Percentiles rank a stretch among this genome's conserved stretches.
Conservation (phyloP, 2,888 invertebrate genomes). For the Lochmaea crataegi region DNA sequence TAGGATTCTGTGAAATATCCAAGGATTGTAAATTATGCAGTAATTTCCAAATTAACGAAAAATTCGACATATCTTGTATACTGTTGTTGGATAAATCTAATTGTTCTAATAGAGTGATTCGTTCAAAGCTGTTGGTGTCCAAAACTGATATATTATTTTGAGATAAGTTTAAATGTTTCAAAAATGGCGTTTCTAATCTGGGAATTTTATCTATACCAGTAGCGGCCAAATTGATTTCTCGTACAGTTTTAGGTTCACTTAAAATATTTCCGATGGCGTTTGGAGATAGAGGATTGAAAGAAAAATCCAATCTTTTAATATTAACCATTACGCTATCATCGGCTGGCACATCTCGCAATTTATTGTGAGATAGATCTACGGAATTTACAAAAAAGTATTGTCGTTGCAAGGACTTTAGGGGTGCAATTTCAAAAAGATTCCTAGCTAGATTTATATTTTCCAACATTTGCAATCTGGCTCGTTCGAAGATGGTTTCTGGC, state of each 20-base stretch:
- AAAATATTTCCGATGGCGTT: conserved; percentile 81
- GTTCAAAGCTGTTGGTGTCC: conserved; percentile 76
- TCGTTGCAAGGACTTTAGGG: conserved; percentile 81
- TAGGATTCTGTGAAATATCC: conserved; percentile 88
- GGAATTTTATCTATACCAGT: conserved; percentile 78
- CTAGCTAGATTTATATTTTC: conserved; percentile 82
- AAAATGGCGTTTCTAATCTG: conserved; percentile 86
- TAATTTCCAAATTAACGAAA: conserved; percentile 76
- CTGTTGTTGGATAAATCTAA: conserved; percentile 83
- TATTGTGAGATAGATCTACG: conserved; percentile 83
- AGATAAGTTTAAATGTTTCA: conserved; percentile 82
- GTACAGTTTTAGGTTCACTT: conserved; percentile 88
- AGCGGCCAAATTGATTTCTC: conserved; percentile 83
- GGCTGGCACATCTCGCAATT: conserved; percentile 81
- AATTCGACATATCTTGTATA: conserved; percentile 70
- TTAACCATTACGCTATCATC: conserved; percentile 90
- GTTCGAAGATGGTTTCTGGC: conserved; percentile 86
- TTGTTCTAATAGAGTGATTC: conserved; percentile 82
- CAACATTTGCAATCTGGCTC: conserved; percentile 81
- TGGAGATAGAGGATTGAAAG: conserved; percentile 83
- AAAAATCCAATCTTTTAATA: conserved; percentile 86
- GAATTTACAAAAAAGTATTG: conserved; percentile 86
- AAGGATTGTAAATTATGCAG: conserved; percentile 77
- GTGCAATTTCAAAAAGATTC: conserved; percentile 84
- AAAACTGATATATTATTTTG: conserved; percentile 77